Evolutionary conservation across 2,113 vertebrate species (phyloP).

Genomic region (Hydrochoerus hydrochaeris): DNA sequence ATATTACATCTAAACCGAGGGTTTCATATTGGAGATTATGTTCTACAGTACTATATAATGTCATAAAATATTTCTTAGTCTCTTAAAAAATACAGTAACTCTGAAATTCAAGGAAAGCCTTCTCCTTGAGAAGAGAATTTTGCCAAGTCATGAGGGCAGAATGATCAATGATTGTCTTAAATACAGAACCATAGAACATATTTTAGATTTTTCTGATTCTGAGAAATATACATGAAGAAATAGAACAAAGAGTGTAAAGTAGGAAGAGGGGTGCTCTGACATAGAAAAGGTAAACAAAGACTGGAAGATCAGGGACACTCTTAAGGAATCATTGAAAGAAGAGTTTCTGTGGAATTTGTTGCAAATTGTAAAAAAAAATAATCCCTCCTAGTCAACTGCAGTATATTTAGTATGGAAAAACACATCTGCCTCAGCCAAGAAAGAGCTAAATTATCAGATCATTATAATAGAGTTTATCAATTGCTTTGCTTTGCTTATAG

Average conservation of each 20-base stretch:
- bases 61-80: neutral
- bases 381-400: neutral
- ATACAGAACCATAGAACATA: neutral
- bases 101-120: neutral
- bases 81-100: conserved; percentile 41
- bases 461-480: neutral
- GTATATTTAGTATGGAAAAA: neutral
- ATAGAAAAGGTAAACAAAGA: neutral
- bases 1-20: neutral
- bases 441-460: neutral
- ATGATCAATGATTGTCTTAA: neutral
- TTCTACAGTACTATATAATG: neutral
- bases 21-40: conserved; percentile 4
- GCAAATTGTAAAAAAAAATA: neutral
- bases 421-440: neutral
- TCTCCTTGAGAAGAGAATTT: neutral
- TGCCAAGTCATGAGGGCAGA: neutral
- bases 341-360: neutral
- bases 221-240: neutral
- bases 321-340: neutral
- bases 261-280: neutral
- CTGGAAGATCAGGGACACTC: neutral
- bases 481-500: neutral
- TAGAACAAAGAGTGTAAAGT: neutral
- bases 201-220: neutral